A percentile compares a stretch with the other conserved stretches of the same genome.
Conservation (phyloP, 2,797 vertebrate genomes). For the Lepilemur ruficaudatus region DNA sequence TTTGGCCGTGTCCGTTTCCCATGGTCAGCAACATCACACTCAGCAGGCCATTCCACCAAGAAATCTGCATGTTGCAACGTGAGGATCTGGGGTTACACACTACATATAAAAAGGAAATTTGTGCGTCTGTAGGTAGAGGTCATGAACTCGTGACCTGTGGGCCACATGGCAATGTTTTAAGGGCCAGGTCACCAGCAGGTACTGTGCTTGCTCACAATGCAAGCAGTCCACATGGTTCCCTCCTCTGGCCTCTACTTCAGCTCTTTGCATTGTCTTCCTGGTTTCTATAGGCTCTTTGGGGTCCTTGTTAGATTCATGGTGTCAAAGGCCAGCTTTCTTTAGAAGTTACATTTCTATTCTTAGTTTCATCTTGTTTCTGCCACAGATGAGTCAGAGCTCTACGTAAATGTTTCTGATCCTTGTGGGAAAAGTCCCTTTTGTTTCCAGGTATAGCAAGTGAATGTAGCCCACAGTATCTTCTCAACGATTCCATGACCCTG, state of each 20-base stretch:
- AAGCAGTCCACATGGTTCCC: neutral
- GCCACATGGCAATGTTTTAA: neutral
- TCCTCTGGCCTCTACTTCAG: neutral
- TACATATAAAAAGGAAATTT: neutral
- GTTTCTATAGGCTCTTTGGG: neutral
- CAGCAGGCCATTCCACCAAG: neutral
- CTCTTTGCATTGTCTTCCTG: neutral
- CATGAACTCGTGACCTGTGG: neutral
- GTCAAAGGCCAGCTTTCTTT: neutral
- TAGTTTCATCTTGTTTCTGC: neutral
- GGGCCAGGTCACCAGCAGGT: neutral
- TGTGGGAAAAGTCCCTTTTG: neutral
- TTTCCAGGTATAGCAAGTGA: neutral
- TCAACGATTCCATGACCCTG: neutral
- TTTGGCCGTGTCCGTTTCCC: neutral
- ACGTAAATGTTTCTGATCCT: neutral
- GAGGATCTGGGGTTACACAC: neutral
- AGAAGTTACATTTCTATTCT: conserved; percentile 12
- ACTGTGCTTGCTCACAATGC: neutral
- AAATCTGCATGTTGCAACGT: neutral
- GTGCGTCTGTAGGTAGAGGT: neutral
- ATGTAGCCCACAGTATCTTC: neutral
- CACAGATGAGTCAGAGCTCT: neutral
- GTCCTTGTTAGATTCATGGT: neutral
- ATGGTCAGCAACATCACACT: neutral